Conservation (phyloP, 2,888 invertebrate genomes). For the Eupithecia subumbrata region DNA sequence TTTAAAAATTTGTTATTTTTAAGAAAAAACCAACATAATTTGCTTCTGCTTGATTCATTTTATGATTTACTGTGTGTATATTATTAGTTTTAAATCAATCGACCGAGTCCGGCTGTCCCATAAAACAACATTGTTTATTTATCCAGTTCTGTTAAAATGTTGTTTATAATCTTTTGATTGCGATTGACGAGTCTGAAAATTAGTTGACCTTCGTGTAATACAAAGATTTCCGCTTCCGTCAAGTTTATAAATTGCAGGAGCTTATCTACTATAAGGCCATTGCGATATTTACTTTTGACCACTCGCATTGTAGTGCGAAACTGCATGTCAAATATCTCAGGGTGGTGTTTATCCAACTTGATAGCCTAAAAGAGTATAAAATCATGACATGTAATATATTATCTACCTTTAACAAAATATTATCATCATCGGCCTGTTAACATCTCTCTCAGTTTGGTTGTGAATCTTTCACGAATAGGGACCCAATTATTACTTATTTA, state of each 20-base stretch:
- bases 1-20: background rate
- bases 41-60: background rate
- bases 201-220: slow-evolving; percentile 18
- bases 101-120: slow-evolving; percentile 34
- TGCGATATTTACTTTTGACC: background rate
- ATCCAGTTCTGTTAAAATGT: slow-evolving; percentile 39
- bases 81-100: slow-evolving; percentile 37
- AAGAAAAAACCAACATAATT: background rate
- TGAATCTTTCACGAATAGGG: background rate
- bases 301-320: background rate
- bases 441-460: background rate
- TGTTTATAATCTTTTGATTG: slow-evolving; percentile 41
- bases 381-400: background rate
- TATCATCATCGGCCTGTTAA: background rate
- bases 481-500: background rate
- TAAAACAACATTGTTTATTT: slow-evolving; percentile 46
- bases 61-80: background rate
- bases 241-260: background rate
- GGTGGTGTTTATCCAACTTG: no score
- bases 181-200: slow-evolving; percentile 43
- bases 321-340: background rate
- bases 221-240: slow-evolving; percentile 1
- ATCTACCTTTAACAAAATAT: background rate
- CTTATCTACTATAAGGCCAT: background rate
- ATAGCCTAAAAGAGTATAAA: background rate